Percentiles rank a stretch among this genome's conserved stretches.
Evolutionary conservation across 2,888 invertebrate genomes (phyloP).

Genomic region (Glomeris marginata): DNA sequence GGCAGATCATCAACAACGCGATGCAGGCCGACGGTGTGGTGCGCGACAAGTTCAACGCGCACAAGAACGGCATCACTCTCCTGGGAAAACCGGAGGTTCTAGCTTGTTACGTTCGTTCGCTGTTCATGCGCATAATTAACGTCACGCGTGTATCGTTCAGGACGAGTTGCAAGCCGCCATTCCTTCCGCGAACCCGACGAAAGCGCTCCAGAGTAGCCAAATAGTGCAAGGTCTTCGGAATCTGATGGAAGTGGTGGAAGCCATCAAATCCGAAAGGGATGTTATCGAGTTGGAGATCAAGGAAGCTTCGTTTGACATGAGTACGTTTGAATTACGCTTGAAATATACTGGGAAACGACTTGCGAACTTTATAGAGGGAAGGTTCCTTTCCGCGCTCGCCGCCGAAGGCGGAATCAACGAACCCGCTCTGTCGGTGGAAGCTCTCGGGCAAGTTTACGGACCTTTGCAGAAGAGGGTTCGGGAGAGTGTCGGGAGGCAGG

Average conservation of each 20-base stretch:
- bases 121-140: neutral
- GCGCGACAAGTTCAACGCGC: constrained; percentile 64
- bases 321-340: too few relatives aligned
- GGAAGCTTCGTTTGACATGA: constrained; percentile 63
- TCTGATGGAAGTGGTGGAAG: constrained; percentile 71
- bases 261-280: constrained; percentile 76
- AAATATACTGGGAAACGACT: constrained; percentile 19
- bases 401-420: constrained; percentile 66
- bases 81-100: constrained; percentile 47
- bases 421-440: constrained; percentile 51
- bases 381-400: constrained; percentile 57
- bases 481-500: constrained; percentile 58
- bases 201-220: constrained; percentile 37
- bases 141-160: constrained; percentile 16
- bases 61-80: constrained; percentile 63
- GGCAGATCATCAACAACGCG: constrained; percentile 71
- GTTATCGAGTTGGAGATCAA: constrained; percentile 74
- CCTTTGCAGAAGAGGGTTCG: constrained; percentile 52
- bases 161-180: constrained; percentile 51
- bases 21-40: constrained; percentile 64
- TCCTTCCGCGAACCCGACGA: constrained; percentile 40
- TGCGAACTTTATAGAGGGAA: too few relatives aligned
- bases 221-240: constrained; percentile 50
- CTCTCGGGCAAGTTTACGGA: constrained; percentile 55
- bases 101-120: too few relatives aligned